Evolutionary conservation across 2,797 vertebrate species (phyloP).

Genomic region (Centroberyx gerrardi): DNA sequence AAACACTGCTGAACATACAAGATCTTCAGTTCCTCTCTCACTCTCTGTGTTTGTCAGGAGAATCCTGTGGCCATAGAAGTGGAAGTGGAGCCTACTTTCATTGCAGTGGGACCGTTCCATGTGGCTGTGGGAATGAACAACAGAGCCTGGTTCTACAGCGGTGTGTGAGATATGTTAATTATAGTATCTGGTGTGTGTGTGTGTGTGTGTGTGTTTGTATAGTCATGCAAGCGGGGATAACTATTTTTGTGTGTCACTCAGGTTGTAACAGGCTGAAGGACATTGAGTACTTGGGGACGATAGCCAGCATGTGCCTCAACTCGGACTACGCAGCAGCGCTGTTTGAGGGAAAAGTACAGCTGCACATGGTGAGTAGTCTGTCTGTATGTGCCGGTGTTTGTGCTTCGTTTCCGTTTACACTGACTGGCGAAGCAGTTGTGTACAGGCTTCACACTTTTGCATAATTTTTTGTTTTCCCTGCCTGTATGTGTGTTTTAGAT

Average conservation of each 20-base stretch:
- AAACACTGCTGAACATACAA: too few species aligned
- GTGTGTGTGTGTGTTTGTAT: background rate
- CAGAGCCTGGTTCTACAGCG: constrained; percentile 97
- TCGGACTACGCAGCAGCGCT: constrained; percentile 95
- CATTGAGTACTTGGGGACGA: constrained; percentile 95
- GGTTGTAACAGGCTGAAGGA: constrained; percentile 93
- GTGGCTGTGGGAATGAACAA: constrained; percentile 99
- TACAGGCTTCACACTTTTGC: too few species aligned
- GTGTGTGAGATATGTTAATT: too few species aligned
- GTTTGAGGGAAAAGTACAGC: constrained; percentile 97
- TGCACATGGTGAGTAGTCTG: constrained; percentile 91
- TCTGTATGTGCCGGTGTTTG: background rate
- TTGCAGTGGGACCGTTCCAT: constrained; percentile 94
- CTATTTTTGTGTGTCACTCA: constrained; percentile 64
- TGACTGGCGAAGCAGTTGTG: background rate
- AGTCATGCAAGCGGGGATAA: background rate
- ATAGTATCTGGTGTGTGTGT: constrained; percentile 75
- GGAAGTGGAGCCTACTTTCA: constrained; percentile 95
- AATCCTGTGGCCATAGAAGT: constrained; percentile 89
- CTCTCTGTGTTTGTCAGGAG: constrained; percentile 81
- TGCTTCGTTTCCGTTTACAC: background rate
- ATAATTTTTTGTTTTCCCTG: too few species aligned
- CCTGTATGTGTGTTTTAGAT: constrained; percentile 84
- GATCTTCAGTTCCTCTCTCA: background rate
- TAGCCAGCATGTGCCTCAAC: constrained; percentile 93